phyloP scores from a whole-genome alignment of 2,888 invertebrate genomes.

The Drosophila cyrtoloma region DNA sequence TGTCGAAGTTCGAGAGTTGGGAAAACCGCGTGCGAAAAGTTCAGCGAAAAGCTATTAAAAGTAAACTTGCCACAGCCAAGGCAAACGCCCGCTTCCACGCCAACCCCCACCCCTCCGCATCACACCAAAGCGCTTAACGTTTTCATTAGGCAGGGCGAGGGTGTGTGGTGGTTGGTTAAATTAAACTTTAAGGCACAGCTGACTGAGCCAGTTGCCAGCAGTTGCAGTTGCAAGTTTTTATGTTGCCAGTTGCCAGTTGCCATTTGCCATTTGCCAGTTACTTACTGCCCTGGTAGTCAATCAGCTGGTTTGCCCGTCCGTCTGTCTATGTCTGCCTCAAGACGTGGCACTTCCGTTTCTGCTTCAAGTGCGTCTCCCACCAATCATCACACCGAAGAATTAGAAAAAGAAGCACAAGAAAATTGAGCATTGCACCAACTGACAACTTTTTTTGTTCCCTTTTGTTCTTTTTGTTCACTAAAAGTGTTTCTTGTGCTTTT shows the following conservation, averaged over 20 bases:
- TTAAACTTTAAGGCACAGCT: conserved; percentile 46
- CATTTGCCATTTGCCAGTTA: conserved; percentile 16
- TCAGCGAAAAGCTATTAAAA: conserved; percentile 70
- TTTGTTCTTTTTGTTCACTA: conserved; percentile 5
- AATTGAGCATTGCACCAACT: conserved; percentile 72
- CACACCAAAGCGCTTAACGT: conserved; percentile 55
- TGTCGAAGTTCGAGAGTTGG: conserved; percentile 9
- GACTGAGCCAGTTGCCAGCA: conserved; percentile 34
- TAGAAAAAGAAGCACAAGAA: conserved; percentile 37
- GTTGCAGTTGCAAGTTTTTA: conserved; percentile 22
- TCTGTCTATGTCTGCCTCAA: conserved; percentile 43
- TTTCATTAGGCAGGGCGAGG: conserved; percentile 59
- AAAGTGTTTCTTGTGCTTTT: conserved; percentile 61
- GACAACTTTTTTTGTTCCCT: conserved; percentile 48
- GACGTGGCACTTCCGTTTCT: conserved; percentile 79
- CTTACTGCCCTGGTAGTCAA: conserved; percentile 56
- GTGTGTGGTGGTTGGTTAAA: conserved; percentile 3
- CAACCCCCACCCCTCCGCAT: not conserved
- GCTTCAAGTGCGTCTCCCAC: conserved; percentile 53
- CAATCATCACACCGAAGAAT: not conserved
- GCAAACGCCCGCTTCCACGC: conserved; percentile 2
- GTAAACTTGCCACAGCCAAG: conserved; percentile 22
- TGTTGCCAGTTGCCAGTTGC: conserved; percentile 14
- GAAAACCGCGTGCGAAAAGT: conserved; percentile 31
- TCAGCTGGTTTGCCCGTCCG: conserved; percentile 41